phyloP scores from a whole-genome alignment of 2,113 vertebrate species.

The Desmodus rotundus region DNA sequence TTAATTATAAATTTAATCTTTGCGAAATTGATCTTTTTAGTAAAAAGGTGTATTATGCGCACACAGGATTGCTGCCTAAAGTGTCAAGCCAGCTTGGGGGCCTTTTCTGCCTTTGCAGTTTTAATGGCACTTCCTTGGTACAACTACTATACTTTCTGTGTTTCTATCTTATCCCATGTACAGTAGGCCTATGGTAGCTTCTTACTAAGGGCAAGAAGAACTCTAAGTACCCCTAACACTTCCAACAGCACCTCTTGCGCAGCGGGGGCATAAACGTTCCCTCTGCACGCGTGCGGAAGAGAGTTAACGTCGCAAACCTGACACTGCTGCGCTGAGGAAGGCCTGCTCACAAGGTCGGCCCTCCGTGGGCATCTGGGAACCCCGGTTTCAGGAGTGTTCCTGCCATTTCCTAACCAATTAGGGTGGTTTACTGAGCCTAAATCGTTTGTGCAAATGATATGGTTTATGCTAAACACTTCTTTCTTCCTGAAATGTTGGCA shows the following conservation, averaged over 20 bases:
- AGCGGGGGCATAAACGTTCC: not conserved
- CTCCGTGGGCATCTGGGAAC: not conserved
- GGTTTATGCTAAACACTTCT: not conserved
- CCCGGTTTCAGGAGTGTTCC: not conserved
- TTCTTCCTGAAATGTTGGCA: not conserved
- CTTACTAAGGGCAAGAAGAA: not conserved
- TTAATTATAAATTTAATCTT: conserved; percentile 18
- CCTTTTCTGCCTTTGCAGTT: not conserved
- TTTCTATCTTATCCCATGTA: not conserved
- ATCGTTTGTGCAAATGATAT: not conserved
- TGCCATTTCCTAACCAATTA: not conserved
- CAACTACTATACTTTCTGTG: not conserved
- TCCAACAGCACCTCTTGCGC: not conserved
- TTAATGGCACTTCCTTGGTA: not conserved
- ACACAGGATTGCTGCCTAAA: not conserved
- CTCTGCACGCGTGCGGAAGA: not conserved
- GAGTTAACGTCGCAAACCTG: not conserved
- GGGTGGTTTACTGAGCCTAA: not conserved
- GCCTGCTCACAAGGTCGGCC: not conserved
- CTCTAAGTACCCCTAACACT: not conserved
- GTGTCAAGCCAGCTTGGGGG: not conserved
- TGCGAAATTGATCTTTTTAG: not conserved
- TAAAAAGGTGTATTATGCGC: not conserved
- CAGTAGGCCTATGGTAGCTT: not conserved
- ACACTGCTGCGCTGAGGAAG: not conserved